Percentiles rank a stretch among this genome's conserved stretches.
These are phyloP conservation scores for Pachycephus smyrnensis DNA, from an alignment of 2,888 invertebrate genomes.

Conservation along the genomic window DNA sequence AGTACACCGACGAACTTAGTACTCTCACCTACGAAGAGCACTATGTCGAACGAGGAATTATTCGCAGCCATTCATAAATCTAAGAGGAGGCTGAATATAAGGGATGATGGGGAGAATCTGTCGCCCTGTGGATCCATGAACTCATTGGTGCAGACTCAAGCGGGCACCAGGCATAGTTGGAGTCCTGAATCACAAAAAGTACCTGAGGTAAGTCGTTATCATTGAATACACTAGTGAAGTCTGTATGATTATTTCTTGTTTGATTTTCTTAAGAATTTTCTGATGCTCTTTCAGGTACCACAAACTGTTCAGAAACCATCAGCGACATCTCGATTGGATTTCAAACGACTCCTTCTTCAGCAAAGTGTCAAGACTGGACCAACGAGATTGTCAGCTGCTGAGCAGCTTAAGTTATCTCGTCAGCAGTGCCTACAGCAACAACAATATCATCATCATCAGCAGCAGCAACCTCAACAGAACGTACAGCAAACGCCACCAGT, in stretches of 20 bases:
- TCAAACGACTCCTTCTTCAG: constrained; percentile 83
- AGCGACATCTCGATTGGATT: constrained; percentile 85
- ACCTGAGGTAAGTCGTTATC: constrained; percentile 53
- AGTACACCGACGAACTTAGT: constrained; percentile 53
- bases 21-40: constrained; percentile 77
- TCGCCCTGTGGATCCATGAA: constrained; percentile 59
- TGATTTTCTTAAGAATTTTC: no score
- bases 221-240: constrained; percentile 60
- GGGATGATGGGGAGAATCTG: constrained; percentile 68
- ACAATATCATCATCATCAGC: constrained; percentile 63
- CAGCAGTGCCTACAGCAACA: constrained; percentile 65
- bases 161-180: constrained; percentile 74
- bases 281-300: constrained; percentile 44
- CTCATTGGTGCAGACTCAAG: constrained; percentile 68
- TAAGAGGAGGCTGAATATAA: constrained; percentile 79
- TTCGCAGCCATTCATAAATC: constrained; percentile 83
- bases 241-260: constrained; percentile 24
- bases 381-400: constrained; percentile 80
- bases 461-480: constrained; percentile 61
- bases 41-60: constrained; percentile 83
- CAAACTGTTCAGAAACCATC: constrained; percentile 68
- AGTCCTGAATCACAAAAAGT: constrained; percentile 69
- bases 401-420: constrained; percentile 79
- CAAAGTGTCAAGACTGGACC: constrained; percentile 79
- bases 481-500: constrained; percentile 51